Evolutionary conservation across 53 echinoderm and acorn worm genomes (phyloP).

Genomic region (Actinopyga echinites): DNA sequence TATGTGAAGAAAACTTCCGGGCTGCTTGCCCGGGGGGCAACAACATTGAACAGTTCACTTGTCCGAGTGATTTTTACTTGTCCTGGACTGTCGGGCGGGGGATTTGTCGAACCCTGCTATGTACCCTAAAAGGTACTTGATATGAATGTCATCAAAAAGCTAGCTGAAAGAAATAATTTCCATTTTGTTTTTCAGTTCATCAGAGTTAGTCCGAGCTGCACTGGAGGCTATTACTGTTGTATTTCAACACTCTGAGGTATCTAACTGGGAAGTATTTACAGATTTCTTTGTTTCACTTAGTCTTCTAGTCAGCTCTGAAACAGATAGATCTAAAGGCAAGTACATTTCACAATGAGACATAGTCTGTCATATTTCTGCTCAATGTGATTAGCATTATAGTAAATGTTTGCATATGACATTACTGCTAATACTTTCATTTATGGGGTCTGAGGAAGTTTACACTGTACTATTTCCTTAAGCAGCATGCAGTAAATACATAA

Average conservation of each 20-base stretch:
- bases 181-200: background rate
- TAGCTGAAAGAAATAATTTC: background rate
- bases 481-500: too few species aligned
- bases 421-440: background rate
- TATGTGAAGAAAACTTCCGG: too few species aligned
- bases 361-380: background rate
- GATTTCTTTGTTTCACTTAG: slow-evolving; percentile 39
- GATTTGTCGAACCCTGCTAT: too few species aligned
- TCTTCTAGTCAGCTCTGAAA: slow-evolving; percentile 7
- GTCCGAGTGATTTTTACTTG: too few species aligned
- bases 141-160: too few species aligned
- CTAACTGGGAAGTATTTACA: slow-evolving; percentile 34
- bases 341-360: background rate
- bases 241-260: slow-evolving; percentile 6
- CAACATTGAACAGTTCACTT: too few species aligned
- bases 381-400: background rate
- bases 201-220: background rate
- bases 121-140: too few species aligned
- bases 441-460: too few species aligned
- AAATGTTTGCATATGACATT: background rate
- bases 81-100: too few species aligned
- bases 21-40: too few species aligned
- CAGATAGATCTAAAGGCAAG: slow-evolving; percentile 1
- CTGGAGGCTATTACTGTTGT: background rate
- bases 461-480: too few species aligned